Evolutionary conservation across 2,888 invertebrate genomes (phyloP).

Genomic region (Palloptera scutellata): DNA sequence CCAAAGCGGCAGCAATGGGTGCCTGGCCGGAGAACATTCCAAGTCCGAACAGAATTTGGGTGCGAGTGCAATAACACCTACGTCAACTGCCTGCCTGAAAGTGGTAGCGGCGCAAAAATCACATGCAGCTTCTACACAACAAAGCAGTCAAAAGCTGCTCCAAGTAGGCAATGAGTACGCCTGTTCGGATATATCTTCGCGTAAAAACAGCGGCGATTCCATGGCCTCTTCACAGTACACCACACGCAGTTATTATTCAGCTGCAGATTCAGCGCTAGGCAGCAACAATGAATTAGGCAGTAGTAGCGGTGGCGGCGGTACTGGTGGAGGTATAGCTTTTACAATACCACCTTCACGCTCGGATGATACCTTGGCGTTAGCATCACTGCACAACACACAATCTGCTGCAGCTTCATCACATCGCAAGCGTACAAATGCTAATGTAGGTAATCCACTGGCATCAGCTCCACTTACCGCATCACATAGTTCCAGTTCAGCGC

Average conservation of each 20-base stretch:
- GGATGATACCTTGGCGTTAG: conserved; percentile 76
- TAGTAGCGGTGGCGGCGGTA: no score
- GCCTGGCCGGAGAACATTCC: conserved; percentile 74
- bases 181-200: conserved; percentile 58
- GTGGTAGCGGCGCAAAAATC: conserved; percentile 6
- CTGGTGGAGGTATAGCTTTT: conserved; percentile 39
- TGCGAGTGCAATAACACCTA: conserved; percentile 40
- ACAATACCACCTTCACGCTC: conserved; percentile 80
- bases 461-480: conserved; percentile 49
- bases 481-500: conserved; percentile 68
- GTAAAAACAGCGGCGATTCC: conserved; percentile 70
- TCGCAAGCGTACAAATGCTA: conserved; percentile 70
- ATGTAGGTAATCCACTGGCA: conserved; percentile 42
- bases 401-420: conserved; percentile 68
- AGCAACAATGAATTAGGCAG: conserved; percentile 50
- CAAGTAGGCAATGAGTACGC: conserved; percentile 44
- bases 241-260: conserved; percentile 63
- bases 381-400: conserved; percentile 63
- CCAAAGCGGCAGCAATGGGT: conserved; percentile 31
- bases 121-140: conserved; percentile 30
- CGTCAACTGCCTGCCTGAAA: conserved; percentile 2
- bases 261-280: conserved; percentile 53
- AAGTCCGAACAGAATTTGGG: conserved; percentile 80
- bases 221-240: conserved; percentile 68
- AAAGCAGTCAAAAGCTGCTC: conserved; percentile 40